A percentile compares a stretch with the other conserved stretches of the same genome.
phyloP scores from a whole-genome alignment of 2,797 vertebrate species.

The Xenentodon cancila region DNA sequence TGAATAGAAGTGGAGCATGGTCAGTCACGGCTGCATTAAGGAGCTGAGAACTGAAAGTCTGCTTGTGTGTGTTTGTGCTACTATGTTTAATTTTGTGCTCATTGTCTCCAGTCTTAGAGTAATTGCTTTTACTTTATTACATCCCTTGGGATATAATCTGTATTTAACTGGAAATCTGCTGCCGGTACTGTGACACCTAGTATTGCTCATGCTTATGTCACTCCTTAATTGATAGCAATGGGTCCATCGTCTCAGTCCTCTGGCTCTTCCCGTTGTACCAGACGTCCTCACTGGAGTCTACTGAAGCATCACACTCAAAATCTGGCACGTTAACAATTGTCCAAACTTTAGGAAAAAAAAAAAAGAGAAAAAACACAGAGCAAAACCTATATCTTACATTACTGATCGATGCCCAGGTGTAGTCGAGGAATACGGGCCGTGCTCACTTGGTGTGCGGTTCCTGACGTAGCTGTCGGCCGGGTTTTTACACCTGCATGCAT shows the following conservation, averaged over 20 bases:
- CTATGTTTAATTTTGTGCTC: constrained; percentile 8
- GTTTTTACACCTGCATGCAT: too few species aligned
- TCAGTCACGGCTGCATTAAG: constrained; percentile 75
- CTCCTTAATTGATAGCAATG: constrained; percentile 52
- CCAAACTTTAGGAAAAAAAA: too few species aligned
- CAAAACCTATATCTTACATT: too few species aligned
- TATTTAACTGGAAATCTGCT: neutral
- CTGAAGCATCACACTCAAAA: constrained; percentile 58
- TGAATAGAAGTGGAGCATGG: constrained; percentile 75
- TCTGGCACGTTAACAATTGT: too few species aligned
- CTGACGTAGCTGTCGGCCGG: too few species aligned
- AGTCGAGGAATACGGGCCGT: too few species aligned
- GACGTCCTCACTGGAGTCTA: constrained; percentile 57
- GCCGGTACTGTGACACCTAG: too few species aligned
- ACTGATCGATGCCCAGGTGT: too few species aligned
- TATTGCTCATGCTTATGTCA: too few species aligned
- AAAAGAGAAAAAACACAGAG: too few species aligned
- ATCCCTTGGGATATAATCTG: neutral
- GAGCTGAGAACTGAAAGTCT: constrained; percentile 52
- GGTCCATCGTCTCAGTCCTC: constrained; percentile 25
- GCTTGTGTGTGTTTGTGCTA: constrained; percentile 37
- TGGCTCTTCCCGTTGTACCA: constrained; percentile 41
- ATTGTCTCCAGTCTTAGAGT: constrained; percentile 1
- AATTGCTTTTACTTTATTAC: neutral
- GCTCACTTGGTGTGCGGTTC: too few species aligned